Conservation (phyloP, 1,140 invertebrate species). For the Brachionus asplanchnoidis region DNA sequence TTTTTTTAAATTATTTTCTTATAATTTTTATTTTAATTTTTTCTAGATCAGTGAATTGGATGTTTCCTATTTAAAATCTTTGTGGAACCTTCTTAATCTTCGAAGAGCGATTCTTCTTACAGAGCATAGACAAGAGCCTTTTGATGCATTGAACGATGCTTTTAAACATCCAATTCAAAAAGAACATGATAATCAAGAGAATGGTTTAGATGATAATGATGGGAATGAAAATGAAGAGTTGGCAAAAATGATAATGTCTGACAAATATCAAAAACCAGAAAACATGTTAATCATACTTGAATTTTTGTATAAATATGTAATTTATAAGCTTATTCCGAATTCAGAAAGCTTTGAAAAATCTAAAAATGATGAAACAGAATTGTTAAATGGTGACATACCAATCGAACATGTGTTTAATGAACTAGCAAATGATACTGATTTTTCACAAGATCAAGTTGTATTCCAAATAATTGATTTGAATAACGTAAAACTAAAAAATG, state of each 20-base stretch:
- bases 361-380: neutral
- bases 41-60: constrained; percentile 12
- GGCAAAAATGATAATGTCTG: neutral
- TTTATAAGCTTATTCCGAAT: neutral
- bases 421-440: neutral
- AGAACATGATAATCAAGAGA: neutral
- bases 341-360: neutral
- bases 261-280: neutral
- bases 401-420: neutral
- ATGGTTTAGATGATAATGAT: neutral
- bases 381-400: neutral
- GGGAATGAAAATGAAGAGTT: neutral
- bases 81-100: constrained; percentile 4
- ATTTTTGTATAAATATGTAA: neutral
- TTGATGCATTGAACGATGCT: neutral
- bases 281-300: neutral
- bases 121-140: constrained; percentile 8
- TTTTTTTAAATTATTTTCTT: neutral
- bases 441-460: neutral
- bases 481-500: constrained; percentile 5
- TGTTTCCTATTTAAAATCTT: constrained; percentile 7
- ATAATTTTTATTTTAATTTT: neutral
- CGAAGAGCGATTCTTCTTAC: neutral
- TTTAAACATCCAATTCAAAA: neutral
- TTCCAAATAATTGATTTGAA: neutral